These are phyloP conservation scores for Etheostoma perlongum DNA, from an alignment of 2,797 vertebrate species.

Conservation along the genomic window DNA sequence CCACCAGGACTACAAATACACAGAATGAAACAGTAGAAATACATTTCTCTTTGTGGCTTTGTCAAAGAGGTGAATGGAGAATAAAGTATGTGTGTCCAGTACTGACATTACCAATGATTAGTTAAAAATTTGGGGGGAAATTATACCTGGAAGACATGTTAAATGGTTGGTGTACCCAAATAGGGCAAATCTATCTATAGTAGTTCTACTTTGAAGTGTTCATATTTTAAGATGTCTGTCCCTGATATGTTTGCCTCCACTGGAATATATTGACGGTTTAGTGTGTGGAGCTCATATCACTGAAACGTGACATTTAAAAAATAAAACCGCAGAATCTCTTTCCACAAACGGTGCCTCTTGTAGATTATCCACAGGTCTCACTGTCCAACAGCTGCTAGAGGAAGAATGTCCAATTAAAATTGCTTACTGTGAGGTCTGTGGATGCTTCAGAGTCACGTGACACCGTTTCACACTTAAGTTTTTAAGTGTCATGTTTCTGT, in stretches of 20 bases:
- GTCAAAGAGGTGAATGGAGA: slow-evolving; percentile 18
- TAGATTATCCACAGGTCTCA: not conserved
- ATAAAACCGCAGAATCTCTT: not conserved
- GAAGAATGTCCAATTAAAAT: not conserved
- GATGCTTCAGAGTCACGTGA: not conserved
- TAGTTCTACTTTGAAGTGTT: slow-evolving; percentile 4
- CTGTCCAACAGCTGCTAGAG: slow-evolving; percentile 5
- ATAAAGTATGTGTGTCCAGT: slow-evolving; percentile 27
- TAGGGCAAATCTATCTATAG: not conserved
- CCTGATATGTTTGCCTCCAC: not conserved
- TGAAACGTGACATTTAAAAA: slow-evolving; percentile 6
- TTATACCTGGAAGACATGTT: slow-evolving; percentile 17
- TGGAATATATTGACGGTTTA: not conserved
- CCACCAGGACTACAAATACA: slow-evolving; percentile 26
- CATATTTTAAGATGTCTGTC: not conserved
- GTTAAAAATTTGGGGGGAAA: slow-evolving; percentile 39
- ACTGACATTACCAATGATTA: slow-evolving; percentile 39
- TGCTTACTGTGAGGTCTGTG: not conserved
- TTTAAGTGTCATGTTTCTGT: not conserved
- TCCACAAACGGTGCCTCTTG: not conserved
- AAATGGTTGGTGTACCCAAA: not conserved
- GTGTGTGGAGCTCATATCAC: slow-evolving; percentile 1
- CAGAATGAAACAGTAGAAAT: slow-evolving; percentile 25
- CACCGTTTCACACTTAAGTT: not conserved
- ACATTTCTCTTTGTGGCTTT: slow-evolving; percentile 13